Evolutionary conservation across 2,888 invertebrate species (phyloP).

Genomic region (Capitulum mitella): DNA sequence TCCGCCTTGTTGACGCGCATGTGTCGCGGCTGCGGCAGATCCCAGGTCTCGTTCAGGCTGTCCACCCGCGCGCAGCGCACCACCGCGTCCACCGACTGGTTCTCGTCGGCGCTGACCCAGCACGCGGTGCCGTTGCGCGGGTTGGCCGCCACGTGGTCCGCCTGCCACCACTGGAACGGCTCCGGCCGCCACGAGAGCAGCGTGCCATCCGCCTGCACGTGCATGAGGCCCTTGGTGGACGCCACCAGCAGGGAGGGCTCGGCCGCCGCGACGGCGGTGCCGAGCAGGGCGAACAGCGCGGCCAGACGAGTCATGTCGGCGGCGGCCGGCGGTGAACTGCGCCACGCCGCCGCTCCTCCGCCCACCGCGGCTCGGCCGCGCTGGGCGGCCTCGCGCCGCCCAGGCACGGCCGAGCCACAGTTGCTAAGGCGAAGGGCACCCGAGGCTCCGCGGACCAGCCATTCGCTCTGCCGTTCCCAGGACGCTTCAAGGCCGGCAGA

Average conservation of each 20-base stretch:
- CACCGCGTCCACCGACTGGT: background rate
- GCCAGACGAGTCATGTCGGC: too few relatives aligned
- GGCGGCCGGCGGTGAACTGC: too few relatives aligned
- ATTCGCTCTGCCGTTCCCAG: too few relatives aligned
- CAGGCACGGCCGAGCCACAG: too few relatives aligned
- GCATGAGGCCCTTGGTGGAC: background rate
- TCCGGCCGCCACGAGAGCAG: background rate
- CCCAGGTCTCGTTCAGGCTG: background rate
- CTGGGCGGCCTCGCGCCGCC: too few relatives aligned
- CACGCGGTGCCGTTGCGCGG: slow-evolving; percentile 17
- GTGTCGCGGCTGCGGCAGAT: background rate
- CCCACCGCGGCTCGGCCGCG: too few relatives aligned
- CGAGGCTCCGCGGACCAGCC: too few relatives aligned
- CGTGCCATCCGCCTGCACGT: background rate
- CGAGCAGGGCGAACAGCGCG: background rate
- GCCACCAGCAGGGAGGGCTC: background rate
- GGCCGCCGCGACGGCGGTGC: background rate
- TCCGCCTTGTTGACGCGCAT: background rate
- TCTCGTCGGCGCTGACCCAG: background rate
- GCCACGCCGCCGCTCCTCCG: too few relatives aligned
- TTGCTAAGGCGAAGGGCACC: too few relatives aligned
- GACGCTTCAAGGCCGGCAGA: too few relatives aligned
- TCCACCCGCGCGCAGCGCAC: background rate
- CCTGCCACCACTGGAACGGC: slow-evolving; percentile 13
- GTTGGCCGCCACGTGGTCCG: background rate